Evolutionary conservation across 2,113 vertebrate species (phyloP), one percentile per base, ranked within the genome.

Genomic region (Menidia beryllina): DNA sequence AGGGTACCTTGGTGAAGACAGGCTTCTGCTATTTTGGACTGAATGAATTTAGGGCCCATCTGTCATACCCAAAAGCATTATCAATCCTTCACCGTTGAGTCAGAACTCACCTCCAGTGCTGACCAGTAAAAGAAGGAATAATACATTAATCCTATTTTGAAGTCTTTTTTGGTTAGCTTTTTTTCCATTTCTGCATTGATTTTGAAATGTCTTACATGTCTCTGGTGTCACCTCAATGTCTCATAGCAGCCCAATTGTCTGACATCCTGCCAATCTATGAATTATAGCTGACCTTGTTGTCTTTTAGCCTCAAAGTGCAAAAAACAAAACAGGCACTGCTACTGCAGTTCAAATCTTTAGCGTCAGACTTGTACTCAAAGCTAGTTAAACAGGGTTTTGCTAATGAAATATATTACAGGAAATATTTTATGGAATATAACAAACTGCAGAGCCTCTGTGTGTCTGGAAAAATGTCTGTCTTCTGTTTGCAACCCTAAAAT

Each of bases 81-180:
- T 38, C 8, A 0, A 36, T 23, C 26, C 14, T 21, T 20, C 53
- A 55, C 41, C 61, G 2, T 19, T 51, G 11, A 70, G 36, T 43
- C 50, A 26, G 21, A 55, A 26, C 43, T 38, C 19, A 20, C n/a
- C 27, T 58, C 21, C 17, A 41, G 26, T 56, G 65, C 26, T 68
- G 12, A 56, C 15, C 1, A 38, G 21, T 26, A 48, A 20, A 49
- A 27, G 55, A 48, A 45, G 21, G 38, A 47, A 50, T 39, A 56
- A 48, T 56, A 48, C 10, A 47, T 34, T 47, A 53, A 38, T 24
- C 38, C 14, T 21, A 27, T 66, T 54, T 10, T 23, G 11, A 34
- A 36, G 25, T 19, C 39, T 30, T 30, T 7, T 25, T 27, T 23
- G 7, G 23, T 10, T 52, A 26, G 2, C 13, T 6, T 52, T n/a